Conservation (phyloP, 2,888 invertebrate genomes). For the Phasia obesa region DNA sequence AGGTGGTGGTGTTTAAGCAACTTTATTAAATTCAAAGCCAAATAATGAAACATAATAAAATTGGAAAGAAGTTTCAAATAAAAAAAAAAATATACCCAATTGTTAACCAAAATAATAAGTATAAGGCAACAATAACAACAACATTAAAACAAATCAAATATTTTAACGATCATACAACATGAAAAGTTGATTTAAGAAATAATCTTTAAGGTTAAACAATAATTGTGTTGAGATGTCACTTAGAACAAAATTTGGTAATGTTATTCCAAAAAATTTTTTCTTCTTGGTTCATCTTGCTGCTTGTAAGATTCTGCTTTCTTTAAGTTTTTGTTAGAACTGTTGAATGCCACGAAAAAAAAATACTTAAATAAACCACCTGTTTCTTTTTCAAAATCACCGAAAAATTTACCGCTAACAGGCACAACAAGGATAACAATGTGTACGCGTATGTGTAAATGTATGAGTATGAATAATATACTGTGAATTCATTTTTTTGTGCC, state of each 20-base stretch:
- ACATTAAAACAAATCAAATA: not conserved
- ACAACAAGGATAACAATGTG: slow-evolving; percentile 62
- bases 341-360: not conserved
- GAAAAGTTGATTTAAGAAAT: slow-evolving; percentile 23
- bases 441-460: not conserved
- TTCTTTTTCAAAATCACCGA: slow-evolving; percentile 63
- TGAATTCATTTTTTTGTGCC: slow-evolving; percentile 48
- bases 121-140: not conserved
- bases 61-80: slow-evolving; percentile 23
- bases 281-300: not conserved
- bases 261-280: slow-evolving; percentile 12
- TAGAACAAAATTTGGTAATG: not conserved
- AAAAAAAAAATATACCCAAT: slow-evolving; percentile 29
- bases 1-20: slow-evolving; percentile 71
- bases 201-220: not conserved
- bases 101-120: slow-evolving; percentile 29
- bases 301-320: slow-evolving; percentile 7
- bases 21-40: slow-evolving; percentile 36
- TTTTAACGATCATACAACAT: slow-evolving; percentile 46
- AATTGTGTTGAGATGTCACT: slow-evolving; percentile 23
- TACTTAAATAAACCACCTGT: slow-evolving; percentile 48
- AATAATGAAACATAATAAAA: slow-evolving; percentile 20
- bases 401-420: slow-evolving; percentile 71
- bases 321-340: slow-evolving; percentile 10
- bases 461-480: slow-evolving; percentile 57